A percentile compares a stretch with the other conserved stretches of the same genome.
phyloP scores from a whole-genome alignment of 2,797 vertebrate species.

The Argya squamiceps region DNA sequence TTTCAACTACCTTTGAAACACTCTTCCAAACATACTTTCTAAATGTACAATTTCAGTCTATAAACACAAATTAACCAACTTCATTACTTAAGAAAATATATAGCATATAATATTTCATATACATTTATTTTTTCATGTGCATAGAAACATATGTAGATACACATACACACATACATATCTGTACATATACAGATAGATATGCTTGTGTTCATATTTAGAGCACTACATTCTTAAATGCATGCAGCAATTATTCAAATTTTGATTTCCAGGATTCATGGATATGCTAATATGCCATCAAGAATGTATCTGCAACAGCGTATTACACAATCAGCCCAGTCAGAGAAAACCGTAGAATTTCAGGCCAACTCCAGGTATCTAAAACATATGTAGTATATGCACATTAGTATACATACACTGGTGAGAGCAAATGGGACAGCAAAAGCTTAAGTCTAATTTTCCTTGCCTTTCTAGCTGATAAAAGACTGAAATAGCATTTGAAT shows the following conservation, averaged over 20 bases:
- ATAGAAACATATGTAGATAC: not conserved
- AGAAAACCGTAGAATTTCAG: constrained; percentile 1
- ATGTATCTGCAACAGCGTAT: not conserved
- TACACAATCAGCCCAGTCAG: not conserved
- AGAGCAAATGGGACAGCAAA: not conserved
- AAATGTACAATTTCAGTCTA: not conserved
- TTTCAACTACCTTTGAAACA: not conserved
- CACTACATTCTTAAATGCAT: not conserved
- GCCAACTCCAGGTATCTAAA: not conserved
- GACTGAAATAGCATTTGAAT: not conserved
- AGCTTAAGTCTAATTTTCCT: not conserved
- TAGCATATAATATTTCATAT: not conserved
- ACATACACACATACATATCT: not conserved
- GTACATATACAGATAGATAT: not conserved
- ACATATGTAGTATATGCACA: not conserved
- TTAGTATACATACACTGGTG: not conserved
- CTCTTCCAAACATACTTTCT: not conserved
- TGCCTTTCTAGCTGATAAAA: not conserved
- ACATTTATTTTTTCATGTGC: not conserved
- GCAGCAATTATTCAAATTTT: not conserved
- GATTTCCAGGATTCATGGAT: not conserved
- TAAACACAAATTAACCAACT: not conserved
- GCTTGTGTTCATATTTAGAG: not conserved
- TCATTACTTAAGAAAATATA: not conserved
- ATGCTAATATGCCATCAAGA: not conserved